phyloP scores from a whole-genome alignment of 2,113 vertebrate genomes.

The Phainopepla nitens region DNA sequence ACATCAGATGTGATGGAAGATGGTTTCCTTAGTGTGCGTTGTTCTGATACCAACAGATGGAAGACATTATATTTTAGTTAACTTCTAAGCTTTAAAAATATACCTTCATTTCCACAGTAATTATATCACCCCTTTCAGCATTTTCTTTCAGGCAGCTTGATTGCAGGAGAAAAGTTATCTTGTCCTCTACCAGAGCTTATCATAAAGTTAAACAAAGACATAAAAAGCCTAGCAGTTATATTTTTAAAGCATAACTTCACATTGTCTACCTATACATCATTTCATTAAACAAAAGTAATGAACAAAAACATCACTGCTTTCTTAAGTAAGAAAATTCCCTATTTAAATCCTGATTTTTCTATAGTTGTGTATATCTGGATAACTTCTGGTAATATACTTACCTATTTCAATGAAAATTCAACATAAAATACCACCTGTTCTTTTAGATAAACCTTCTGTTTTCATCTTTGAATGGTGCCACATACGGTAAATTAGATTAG shows the following conservation, averaged over 20 bases:
- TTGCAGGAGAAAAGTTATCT: not conserved
- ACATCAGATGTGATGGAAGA: not conserved
- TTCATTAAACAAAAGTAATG: not conserved
- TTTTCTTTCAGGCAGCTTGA: not conserved
- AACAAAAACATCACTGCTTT: not conserved
- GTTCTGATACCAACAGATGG: not conserved
- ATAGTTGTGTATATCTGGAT: not conserved
- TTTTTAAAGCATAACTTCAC: not conserved
- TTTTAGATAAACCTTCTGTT: conserved; percentile 16
- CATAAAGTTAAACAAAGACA: not conserved
- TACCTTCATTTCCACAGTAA: not conserved
- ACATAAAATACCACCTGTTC: not conserved
- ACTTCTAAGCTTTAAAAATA: not conserved
- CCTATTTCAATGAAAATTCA: not conserved
- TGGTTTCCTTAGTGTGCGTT: not conserved
- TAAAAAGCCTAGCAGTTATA: not conserved
- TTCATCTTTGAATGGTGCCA: not conserved
- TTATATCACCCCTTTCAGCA: not conserved
- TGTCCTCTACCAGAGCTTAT: not conserved
- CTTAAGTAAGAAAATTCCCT: not conserved
- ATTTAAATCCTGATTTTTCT: not conserved
- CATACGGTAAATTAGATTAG: not conserved
- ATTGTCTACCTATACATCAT: not conserved
- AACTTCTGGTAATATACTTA: not conserved
- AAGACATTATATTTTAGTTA: not conserved